phyloP scores from a whole-genome alignment of 2,797 vertebrate genomes.

The Gobio occitaniae region DNA sequence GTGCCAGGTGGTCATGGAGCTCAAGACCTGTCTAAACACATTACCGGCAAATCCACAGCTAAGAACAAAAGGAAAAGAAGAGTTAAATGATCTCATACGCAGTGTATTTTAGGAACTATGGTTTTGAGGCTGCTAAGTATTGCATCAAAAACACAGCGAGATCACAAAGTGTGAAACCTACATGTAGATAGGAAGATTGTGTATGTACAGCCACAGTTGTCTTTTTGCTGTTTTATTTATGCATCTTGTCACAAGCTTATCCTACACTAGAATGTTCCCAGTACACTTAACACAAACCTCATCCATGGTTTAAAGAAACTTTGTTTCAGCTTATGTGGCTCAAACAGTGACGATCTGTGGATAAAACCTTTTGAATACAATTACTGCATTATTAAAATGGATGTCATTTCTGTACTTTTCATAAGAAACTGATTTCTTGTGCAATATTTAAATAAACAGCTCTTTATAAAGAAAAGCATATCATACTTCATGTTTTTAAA shows the following conservation, averaged over 20 bases:
- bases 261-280: not conserved
- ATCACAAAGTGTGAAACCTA: not conserved
- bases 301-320: not conserved
- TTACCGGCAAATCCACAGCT: not conserved
- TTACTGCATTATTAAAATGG: not conserved
- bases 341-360: not conserved
- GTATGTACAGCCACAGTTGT: not conserved
- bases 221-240: not conserved
- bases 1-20: not conserved
- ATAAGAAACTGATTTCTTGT: not conserved
- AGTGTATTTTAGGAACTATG: not conserved
- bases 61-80: conserved; percentile 38
- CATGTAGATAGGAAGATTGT: not conserved
- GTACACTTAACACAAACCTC: not conserved
- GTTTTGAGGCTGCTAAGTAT: not conserved
- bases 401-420: not conserved
- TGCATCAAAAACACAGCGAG: not conserved
- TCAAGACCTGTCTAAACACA: not conserved
- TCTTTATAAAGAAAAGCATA: not conserved
- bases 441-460: not conserved
- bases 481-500: not conserved
- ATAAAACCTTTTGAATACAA: not conserved
- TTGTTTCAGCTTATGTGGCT: not conserved
- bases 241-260: not conserved
- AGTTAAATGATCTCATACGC: conserved; percentile 20